phyloP scores from a whole-genome alignment of 2,888 invertebrate genomes.

The Sinelater perroti region DNA sequence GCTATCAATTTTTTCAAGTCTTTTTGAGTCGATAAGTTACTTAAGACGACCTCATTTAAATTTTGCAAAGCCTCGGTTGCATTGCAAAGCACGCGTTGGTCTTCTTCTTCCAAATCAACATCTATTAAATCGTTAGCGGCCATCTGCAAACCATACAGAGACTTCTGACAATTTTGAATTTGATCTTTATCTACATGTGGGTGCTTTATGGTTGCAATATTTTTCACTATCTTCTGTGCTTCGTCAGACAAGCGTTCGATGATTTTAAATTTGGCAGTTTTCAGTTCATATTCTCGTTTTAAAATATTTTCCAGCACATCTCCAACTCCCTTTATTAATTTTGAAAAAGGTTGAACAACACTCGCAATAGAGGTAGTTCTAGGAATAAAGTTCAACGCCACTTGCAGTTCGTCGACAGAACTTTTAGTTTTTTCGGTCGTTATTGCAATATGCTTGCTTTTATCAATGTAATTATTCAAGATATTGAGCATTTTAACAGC shows the following conservation, averaged over 20 bases:
- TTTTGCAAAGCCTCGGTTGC: slow-evolving; percentile 25
- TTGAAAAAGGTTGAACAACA: slow-evolving; percentile 5
- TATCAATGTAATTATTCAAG: slow-evolving; percentile 10
- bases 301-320: slow-evolving; percentile 10
- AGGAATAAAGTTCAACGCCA: slow-evolving; percentile 10
- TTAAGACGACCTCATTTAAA: slow-evolving; percentile 31
- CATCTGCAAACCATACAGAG: slow-evolving; percentile 54
- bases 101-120: slow-evolving; percentile 44
- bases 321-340: slow-evolving; percentile 3
- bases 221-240: slow-evolving; percentile 51
- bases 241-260: slow-evolving; percentile 50
- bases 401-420: slow-evolving; percentile 21
- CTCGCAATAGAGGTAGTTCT: slow-evolving; percentile 10
- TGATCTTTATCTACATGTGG: slow-evolving; percentile 47
- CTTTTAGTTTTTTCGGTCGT: slow-evolving; percentile 20
- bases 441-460: background rate
- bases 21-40: background rate
- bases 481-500: slow-evolving; percentile 3
- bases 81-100: slow-evolving; percentile 25
- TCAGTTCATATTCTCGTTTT: slow-evolving; percentile 43
- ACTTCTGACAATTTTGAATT: slow-evolving; percentile 52
- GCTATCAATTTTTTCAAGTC: background rate
- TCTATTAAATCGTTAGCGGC: slow-evolving; percentile 55
- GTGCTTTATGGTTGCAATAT: slow-evolving; percentile 53
- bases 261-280: slow-evolving; percentile 46